These are phyloP conservation scores for Rhizomys pruinosus DNA, from an alignment of 2,113 vertebrate species.

Conservation along the genomic window DNA sequence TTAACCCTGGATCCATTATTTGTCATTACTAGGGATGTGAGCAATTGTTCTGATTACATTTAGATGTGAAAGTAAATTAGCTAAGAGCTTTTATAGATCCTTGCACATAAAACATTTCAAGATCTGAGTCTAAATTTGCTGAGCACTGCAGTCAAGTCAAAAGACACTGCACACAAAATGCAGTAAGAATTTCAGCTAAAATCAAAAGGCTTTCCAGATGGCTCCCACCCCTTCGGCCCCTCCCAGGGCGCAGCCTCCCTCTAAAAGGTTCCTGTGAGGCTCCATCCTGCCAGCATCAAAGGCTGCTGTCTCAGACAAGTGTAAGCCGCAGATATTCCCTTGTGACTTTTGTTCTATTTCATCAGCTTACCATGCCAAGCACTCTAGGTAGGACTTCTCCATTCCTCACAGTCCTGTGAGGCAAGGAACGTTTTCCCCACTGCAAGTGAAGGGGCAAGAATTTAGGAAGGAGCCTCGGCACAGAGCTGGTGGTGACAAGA, in stretches of 20 bases:
- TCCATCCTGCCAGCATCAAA: not conserved
- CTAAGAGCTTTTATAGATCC: slow-evolving; percentile 40
- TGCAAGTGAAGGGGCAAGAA: not conserved
- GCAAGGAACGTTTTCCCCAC: slow-evolving; percentile 11
- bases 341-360: not conserved
- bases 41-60: not conserved
- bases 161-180: slow-evolving; percentile 16
- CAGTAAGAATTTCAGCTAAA: slow-evolving; percentile 30
- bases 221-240: not conserved
- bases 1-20: not conserved
- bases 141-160: not conserved
- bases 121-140: slow-evolving; percentile 10
- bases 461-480: not conserved
- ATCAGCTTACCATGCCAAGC: not conserved
- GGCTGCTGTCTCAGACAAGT: not conserved
- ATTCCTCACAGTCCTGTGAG: not conserved
- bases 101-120: slow-evolving; percentile 27
- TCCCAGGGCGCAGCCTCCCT: not conserved
- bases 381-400: not conserved
- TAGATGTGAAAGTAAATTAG: slow-evolving; percentile 42
- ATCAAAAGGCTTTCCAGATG: not conserved
- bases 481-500: not conserved
- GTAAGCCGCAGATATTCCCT: slow-evolving; percentile 31
- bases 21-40: not conserved
- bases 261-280: not conserved